Conservation (phyloP, 2,888 invertebrate species). For the Euzophera pinguis region DNA sequence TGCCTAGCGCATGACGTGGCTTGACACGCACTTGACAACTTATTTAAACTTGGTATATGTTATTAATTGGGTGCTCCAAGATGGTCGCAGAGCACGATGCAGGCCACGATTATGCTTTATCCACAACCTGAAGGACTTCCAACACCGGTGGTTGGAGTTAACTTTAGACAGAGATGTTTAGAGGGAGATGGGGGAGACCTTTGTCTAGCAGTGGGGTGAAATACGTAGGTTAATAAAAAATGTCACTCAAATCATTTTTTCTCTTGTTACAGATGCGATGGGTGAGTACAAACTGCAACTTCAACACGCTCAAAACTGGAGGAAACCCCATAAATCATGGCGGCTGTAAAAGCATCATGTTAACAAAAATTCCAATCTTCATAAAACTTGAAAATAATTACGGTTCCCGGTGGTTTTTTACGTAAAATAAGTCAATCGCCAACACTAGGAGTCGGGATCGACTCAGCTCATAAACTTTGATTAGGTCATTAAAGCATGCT, state of each 20-base stretch:
- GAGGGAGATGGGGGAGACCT: no score
- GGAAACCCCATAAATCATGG: constrained; percentile 66
- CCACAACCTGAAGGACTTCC: no score
- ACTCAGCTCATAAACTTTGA: constrained; percentile 78
- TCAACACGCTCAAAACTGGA: constrained; percentile 34
- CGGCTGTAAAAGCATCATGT: constrained; percentile 55
- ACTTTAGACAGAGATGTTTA: no score
- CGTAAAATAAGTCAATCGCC: constrained; percentile 74
- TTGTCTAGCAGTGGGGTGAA: no score
- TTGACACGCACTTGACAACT: no score
- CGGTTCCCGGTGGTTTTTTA: constrained; percentile 45
- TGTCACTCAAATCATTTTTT: constrained; percentile 37
- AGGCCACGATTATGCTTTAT: no score
- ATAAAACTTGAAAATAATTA: constrained; percentile 76
- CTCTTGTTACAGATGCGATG: constrained; percentile 89
- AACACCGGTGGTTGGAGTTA: no score
- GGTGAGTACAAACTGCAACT: constrained; percentile 80
- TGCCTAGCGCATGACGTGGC: no score
- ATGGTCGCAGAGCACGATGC: no score
- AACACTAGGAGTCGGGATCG: constrained; percentile 78
- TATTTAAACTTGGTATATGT: no score
- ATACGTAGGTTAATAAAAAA: no score
- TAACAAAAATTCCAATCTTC: constrained; percentile 77
- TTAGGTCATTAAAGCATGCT: constrained; percentile 78
- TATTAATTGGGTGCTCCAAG: no score